Percentiles rank a stretch among this genome's conserved stretches.
Evolutionary conservation across 1,140 invertebrate species (phyloP).

Genomic region (Zaprionus africanus): DNA sequence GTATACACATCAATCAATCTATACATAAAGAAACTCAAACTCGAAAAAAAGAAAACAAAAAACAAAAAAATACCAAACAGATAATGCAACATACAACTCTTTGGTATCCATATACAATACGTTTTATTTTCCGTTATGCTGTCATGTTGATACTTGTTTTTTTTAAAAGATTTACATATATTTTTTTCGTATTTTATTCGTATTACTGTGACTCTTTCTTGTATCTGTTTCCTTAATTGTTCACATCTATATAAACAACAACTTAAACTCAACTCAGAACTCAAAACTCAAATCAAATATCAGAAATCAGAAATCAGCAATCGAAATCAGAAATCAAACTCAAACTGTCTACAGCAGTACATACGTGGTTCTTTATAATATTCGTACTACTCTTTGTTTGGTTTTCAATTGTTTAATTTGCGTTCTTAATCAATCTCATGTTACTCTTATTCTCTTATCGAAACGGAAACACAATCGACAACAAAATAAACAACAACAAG

Average conservation of each 20-base stretch:
- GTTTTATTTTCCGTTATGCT: conserved; percentile 37
- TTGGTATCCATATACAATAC: conserved; percentile 29
- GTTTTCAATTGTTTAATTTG: conserved; percentile 48
- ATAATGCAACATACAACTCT: conserved; percentile 31
- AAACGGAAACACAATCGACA: conserved; percentile 47
- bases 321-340: too few species aligned
- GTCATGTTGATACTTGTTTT: conserved; percentile 36
- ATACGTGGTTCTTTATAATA: conserved; percentile 43
- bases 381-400: conserved; percentile 51
- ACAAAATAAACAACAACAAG: conserved; percentile 27
- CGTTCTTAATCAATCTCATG: conserved; percentile 42
- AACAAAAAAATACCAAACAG: conserved; percentile 33
- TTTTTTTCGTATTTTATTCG: not conserved
- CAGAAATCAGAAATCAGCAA: too few species aligned
- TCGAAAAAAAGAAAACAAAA: conserved; percentile 2
- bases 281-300: conserved; percentile 2
- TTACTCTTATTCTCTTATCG: conserved; percentile 32
- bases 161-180: conserved; percentile 23
- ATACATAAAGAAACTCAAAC: conserved; percentile 26
- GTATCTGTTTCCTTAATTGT: conserved; percentile 52
- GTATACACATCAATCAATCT: conserved; percentile 12
- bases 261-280: conserved; percentile 24
- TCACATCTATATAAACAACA: conserved; percentile 30
- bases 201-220: conserved; percentile 44
- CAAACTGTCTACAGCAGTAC: conserved; percentile 30